Evolutionary conservation across 2,113 vertebrate species (phyloP).

Genomic region (Oreochromis tanganicae): DNA sequence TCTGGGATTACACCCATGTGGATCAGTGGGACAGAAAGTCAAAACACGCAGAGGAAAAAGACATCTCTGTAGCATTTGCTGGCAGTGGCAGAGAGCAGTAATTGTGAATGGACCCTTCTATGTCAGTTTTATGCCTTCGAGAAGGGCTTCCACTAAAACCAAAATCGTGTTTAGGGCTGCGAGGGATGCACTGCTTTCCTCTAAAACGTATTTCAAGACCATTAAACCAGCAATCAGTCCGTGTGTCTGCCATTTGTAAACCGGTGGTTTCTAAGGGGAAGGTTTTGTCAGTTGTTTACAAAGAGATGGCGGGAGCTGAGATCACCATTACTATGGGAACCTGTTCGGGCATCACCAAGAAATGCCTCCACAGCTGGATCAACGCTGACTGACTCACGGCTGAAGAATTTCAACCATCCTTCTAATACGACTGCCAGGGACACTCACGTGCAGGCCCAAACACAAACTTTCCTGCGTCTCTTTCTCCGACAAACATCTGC

Average conservation of each 20-base stretch:
- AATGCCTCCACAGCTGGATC: slow-evolving; percentile 49
- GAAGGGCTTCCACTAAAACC: background rate
- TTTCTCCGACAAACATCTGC: background rate
- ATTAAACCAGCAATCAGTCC: background rate
- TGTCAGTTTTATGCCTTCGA: background rate
- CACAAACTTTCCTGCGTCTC: background rate
- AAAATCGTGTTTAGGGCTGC: background rate
- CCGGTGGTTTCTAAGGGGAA: background rate
- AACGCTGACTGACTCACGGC: slow-evolving; percentile 11
- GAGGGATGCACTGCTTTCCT: background rate
- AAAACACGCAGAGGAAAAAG: slow-evolving; percentile 1
- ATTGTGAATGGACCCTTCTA: slow-evolving; percentile 5
- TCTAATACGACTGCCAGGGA: slow-evolving; percentile 7
- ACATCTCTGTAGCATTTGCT: slow-evolving; percentile 2
- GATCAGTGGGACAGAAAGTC: slow-evolving; percentile 17
- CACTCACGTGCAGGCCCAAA: slow-evolving; percentile 14
- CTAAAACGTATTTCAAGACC: background rate
- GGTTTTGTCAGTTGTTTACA: background rate
- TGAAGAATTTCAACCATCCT: slow-evolving; percentile 50
- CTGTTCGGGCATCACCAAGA: slow-evolving; percentile 29
- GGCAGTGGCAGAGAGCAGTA: background rate
- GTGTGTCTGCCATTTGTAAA: background rate
- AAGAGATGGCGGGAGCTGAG: background rate
- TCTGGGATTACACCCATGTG: background rate
- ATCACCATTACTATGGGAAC: background rate